Percentiles rank a stretch among this genome's conserved stretches.
phyloP scores from a whole-genome alignment of 2,797 vertebrate species.

The Acanthiza pusilla region DNA sequence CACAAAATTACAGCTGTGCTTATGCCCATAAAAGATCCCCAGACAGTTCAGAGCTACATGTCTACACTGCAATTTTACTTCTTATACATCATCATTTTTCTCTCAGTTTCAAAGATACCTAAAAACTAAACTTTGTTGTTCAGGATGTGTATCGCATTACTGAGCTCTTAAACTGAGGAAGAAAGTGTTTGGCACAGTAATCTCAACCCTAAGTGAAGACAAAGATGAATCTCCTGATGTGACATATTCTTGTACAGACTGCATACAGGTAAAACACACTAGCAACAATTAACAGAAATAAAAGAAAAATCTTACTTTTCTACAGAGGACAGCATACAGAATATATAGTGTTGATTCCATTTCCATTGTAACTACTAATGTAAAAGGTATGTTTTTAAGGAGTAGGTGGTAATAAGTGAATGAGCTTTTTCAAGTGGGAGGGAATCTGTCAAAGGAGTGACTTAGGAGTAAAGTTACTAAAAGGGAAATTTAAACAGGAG shows the following conservation, averaged over 20 bases:
- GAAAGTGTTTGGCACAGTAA: not conserved
- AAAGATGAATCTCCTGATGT: not conserved
- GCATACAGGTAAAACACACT: not conserved
- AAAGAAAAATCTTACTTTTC: not conserved
- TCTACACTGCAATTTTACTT: not conserved
- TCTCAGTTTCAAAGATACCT: not conserved
- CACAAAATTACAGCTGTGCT: slow-evolving; percentile 39
- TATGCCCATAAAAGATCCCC: not conserved
- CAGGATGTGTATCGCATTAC: not conserved
- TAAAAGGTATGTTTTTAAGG: not conserved
- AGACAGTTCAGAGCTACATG: not conserved
- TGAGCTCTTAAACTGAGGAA: not conserved
- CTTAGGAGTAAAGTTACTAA: not conserved
- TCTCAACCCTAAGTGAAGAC: not conserved
- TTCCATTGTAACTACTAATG: not conserved
- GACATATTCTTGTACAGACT: not conserved
- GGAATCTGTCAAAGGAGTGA: not conserved
- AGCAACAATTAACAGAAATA: not conserved
- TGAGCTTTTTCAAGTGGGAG: not conserved
- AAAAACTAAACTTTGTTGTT: not conserved
- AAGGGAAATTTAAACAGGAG: not conserved
- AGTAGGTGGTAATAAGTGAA: not conserved
- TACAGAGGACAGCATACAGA: not conserved
- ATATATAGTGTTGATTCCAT: not conserved
- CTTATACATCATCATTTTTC: not conserved